phyloP scores from a whole-genome alignment of 2,888 invertebrate species.

The Cheilosia scutellata region DNA sequence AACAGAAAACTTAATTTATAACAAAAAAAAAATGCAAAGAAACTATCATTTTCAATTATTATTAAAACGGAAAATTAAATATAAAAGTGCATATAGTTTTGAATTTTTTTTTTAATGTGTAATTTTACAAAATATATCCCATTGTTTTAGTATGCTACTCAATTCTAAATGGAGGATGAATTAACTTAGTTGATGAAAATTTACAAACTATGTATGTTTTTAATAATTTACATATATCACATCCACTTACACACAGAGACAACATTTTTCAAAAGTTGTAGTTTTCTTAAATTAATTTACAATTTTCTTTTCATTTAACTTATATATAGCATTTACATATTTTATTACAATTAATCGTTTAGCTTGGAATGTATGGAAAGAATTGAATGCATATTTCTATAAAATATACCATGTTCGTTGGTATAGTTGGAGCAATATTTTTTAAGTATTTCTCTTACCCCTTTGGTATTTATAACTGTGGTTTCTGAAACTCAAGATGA shows the following conservation, averaged over 20 bases:
- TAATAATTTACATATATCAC: slow-evolving; percentile 82
- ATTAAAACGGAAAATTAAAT: slow-evolving; percentile 29
- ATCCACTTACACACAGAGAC: slow-evolving; percentile 82
- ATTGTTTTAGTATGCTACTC: slow-evolving; percentile 42
- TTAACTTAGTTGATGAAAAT: slow-evolving; percentile 69
- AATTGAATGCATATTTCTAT: slow-evolving; percentile 1
- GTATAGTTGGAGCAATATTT: slow-evolving; percentile 19
- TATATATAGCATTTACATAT: slow-evolving; percentile 41
- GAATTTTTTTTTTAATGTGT: slow-evolving; percentile 12
- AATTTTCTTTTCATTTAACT: slow-evolving; percentile 72
- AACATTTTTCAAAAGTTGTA: slow-evolving; percentile 31
- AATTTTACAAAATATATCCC: slow-evolving; percentile 29
- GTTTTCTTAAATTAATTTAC: slow-evolving; percentile 25
- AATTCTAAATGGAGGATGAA: slow-evolving; percentile 68
- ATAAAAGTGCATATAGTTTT: slow-evolving; percentile 42
- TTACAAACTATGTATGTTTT: slow-evolving; percentile 63
- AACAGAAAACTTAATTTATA: not conserved
- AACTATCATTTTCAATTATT: slow-evolving; percentile 7
- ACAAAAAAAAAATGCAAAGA: slow-evolving; percentile 10
- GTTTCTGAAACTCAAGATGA: not conserved
- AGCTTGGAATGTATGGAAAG: slow-evolving; percentile 41
- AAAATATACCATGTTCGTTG: not conserved
- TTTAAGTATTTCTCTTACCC: not conserved
- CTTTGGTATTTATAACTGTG: not conserved
- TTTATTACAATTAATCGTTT: slow-evolving; percentile 5